A percentile compares a stretch with the other conserved stretches of the same genome.
phyloP scores from a whole-genome alignment of 2,113 vertebrate genomes.

The Platichthys stellatus region DNA sequence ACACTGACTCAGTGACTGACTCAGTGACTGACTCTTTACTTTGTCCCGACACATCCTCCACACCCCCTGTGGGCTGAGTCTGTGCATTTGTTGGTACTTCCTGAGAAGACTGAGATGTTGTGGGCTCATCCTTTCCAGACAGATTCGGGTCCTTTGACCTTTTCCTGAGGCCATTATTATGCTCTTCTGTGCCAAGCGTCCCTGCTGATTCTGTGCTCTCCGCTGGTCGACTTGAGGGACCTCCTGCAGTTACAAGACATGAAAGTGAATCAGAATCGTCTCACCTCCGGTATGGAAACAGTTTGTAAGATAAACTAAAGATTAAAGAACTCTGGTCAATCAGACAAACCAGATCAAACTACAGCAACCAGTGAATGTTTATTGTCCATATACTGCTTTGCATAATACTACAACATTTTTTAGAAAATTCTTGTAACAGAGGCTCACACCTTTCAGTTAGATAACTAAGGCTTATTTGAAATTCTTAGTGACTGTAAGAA shows the following conservation, averaged over 20 bases:
- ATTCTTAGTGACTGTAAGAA: too few species aligned
- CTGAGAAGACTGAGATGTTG: constrained; percentile 62
- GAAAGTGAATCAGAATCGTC: background rate
- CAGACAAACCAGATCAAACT: background rate
- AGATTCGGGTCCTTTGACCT: constrained; percentile 78
- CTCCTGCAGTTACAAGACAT: constrained; percentile 73
- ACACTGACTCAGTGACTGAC: constrained; percentile 30
- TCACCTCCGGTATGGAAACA: background rate
- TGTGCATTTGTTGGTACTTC: constrained; percentile 61
- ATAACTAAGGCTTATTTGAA: too few species aligned
- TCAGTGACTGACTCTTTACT: constrained; percentile 37
- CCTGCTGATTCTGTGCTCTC: constrained; percentile 76
- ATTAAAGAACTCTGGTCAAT: background rate
- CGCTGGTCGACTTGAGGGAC: constrained; percentile 66
- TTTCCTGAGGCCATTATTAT: constrained; percentile 88
- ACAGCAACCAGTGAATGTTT: too few species aligned
- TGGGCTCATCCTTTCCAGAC: constrained; percentile 58
- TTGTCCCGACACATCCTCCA: constrained; percentile 26
- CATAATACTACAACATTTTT: too few species aligned
- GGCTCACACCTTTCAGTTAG: too few species aligned
- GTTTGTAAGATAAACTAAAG: background rate
- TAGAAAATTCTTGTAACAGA: too few species aligned
- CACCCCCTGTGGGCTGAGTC: constrained; percentile 62
- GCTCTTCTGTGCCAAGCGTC: constrained; percentile 78
- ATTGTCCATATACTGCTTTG: too few species aligned